Evolutionary conservation across 53 echinoderm and acorn worm genomes (phyloP).

Genomic region (Zoroaster sp.): DNA sequence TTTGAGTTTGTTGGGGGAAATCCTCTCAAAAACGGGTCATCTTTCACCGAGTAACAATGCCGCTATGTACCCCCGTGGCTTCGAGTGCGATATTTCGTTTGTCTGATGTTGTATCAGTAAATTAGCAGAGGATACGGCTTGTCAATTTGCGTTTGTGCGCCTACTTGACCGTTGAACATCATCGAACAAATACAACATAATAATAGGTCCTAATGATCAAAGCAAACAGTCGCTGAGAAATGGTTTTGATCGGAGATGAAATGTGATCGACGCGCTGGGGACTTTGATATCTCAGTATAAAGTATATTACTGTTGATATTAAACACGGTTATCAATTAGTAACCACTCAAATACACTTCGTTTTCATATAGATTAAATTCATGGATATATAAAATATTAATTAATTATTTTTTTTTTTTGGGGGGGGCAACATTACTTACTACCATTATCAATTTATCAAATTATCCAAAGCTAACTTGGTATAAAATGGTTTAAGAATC

Average conservation of each 20-base stretch:
- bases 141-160: conserved; percentile 16
- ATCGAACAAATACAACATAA: neutral
- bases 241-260: neutral
- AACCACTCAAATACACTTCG: neutral
- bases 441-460: no score
- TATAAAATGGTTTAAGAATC: no score
- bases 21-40: conserved; percentile 47
- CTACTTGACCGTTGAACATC: conserved; percentile 52
- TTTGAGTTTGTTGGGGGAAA: conserved; percentile 5
- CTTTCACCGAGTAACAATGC: conserved; percentile 27
- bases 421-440: no score
- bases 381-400: no score
- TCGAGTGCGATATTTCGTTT: neutral
- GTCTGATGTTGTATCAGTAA: neutral
- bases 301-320: neutral
- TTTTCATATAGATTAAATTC: neutral
- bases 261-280: neutral
- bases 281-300: neutral
- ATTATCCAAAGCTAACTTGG: no score
- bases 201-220: neutral
- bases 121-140: neutral
- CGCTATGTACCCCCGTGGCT: neutral
- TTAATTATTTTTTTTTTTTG: no score
- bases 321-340: neutral
- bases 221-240: neutral